Percentiles rank a stretch among this genome's conserved stretches.
phyloP scores from a whole-genome alignment of 2,797 vertebrate genomes.

The Eospalax fontanierii region DNA sequence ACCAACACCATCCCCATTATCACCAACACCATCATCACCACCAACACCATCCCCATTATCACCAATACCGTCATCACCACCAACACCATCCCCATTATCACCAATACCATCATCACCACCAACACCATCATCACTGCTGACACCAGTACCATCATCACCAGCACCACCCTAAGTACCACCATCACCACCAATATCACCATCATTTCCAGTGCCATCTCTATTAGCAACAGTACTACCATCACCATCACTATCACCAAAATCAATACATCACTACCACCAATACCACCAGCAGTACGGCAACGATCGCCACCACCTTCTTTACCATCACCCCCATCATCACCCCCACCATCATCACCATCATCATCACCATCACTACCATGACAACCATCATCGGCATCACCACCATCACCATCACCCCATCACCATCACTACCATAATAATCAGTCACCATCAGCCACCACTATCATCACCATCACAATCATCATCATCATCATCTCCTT shows the following conservation, averaged over 20 bases:
- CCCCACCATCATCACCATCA: neutral
- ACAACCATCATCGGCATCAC: accelerated
- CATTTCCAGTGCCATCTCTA: accelerated
- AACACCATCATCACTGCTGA: accelerated
- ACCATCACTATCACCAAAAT: accelerated
- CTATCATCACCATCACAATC: accelerated
- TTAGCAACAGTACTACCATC: accelerated
- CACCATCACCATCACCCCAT: accelerated
- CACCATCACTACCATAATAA: accelerated
- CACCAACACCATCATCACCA: accelerated
- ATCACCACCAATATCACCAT: accelerated
- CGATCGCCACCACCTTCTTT: accelerated
- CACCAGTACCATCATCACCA: accelerated
- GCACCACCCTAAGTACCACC: neutral
- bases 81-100: accelerated
- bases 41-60: accelerated
- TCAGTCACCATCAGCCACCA: accelerated
- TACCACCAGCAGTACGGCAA: accelerated
- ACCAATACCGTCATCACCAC: accelerated
- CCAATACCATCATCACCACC: accelerated
- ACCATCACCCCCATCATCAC: accelerated
- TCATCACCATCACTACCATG: accelerated
- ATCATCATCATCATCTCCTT: accelerated
- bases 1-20: accelerated
- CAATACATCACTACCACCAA: neutral